A percentile compares a stretch with the other conserved stretches of the same genome.
Conservation (phyloP, 2,888 invertebrate genomes). For the Melinaea marsaeus region DNA sequence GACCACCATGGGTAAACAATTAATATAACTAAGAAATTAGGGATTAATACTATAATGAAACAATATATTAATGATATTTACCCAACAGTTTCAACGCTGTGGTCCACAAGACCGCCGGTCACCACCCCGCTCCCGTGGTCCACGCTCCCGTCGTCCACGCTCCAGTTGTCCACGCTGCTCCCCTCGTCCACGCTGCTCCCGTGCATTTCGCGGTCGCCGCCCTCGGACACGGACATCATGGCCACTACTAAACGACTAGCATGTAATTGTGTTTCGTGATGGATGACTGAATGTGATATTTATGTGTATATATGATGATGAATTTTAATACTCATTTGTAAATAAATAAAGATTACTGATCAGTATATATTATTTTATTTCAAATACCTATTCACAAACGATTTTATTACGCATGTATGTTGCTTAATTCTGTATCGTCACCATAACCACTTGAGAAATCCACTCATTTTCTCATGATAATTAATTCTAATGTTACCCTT, state of each 20-base stretch:
- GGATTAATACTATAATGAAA: too few relatives aligned
- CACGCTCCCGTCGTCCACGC: slow-evolving; percentile 56
- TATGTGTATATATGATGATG: slow-evolving; percentile 69
- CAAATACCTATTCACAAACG: slow-evolving; percentile 5
- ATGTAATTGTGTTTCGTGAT: slow-evolving; percentile 51
- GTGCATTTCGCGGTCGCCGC: slow-evolving; percentile 35
- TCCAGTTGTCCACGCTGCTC: slow-evolving; percentile 53
- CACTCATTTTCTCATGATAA: slow-evolving; percentile 26
- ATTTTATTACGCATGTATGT: neutral
- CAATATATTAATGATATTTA: slow-evolving; percentile 3
- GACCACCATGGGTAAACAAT: slow-evolving; percentile 76
- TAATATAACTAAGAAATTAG: neutral
- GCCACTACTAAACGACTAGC: slow-evolving; percentile 63
- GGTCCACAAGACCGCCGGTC: slow-evolving; percentile 73
- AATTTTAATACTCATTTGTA: slow-evolving; percentile 63
- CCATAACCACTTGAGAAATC: slow-evolving; percentile 11
- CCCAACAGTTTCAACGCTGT: slow-evolving; percentile 73
- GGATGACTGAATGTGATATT: slow-evolving; percentile 76
- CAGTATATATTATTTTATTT: slow-evolving; percentile 37
- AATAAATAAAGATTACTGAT: slow-evolving; percentile 75
- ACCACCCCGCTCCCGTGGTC: slow-evolving; percentile 66
- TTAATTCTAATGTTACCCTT: slow-evolving; percentile 49
- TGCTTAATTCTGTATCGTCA: slow-evolving; percentile 8
- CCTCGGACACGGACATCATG: slow-evolving; percentile 66
- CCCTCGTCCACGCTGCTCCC: slow-evolving; percentile 48